A percentile compares a stretch with the other conserved stretches of the same genome.
phyloP scores from a whole-genome alignment of 1,140 invertebrate species.

The Hermetia illucens region DNA sequence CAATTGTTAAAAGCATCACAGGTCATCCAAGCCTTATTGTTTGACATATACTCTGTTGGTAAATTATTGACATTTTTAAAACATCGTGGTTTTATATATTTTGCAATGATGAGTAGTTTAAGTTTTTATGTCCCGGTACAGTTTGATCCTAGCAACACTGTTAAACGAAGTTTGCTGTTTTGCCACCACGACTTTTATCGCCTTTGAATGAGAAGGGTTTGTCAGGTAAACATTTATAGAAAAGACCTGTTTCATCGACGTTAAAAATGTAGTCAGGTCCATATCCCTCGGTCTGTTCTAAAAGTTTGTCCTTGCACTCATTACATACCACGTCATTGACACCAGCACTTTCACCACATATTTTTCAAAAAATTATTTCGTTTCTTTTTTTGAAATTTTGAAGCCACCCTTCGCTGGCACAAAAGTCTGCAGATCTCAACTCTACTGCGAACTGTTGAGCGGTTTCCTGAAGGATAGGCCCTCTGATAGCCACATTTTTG shows the following conservation, averaged over 20 bases:
- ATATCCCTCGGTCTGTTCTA: no score
- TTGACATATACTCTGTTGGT: conserved; percentile 12
- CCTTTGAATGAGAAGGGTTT: conserved; percentile 11
- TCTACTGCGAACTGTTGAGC: no score
- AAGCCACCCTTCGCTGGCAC: no score
- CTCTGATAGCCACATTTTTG: no score
- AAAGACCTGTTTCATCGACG: conserved; percentile 12
- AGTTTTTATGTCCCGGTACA: conserved; percentile 6
- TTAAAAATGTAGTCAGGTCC: no score
- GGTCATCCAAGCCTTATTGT: conserved; percentile 14
- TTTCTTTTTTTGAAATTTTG: no score
- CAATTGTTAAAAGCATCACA: conserved; percentile 10
- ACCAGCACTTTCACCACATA: no score
- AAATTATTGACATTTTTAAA: conserved; percentile 8
- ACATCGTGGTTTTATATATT: neutral
- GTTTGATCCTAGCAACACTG: conserved; percentile 9
- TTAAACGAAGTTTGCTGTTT: conserved; percentile 6
- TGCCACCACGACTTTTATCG: conserved; percentile 4
- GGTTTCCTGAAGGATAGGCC: no score
- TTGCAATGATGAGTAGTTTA: conserved; percentile 7
- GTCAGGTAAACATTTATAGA: conserved; percentile 9
- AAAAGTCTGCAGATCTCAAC: no score
- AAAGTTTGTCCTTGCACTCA: no score
- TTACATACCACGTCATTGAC: no score
- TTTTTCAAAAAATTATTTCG: no score